Conservation (phyloP, 2,888 invertebrate species). For the Gortyna flavago region DNA sequence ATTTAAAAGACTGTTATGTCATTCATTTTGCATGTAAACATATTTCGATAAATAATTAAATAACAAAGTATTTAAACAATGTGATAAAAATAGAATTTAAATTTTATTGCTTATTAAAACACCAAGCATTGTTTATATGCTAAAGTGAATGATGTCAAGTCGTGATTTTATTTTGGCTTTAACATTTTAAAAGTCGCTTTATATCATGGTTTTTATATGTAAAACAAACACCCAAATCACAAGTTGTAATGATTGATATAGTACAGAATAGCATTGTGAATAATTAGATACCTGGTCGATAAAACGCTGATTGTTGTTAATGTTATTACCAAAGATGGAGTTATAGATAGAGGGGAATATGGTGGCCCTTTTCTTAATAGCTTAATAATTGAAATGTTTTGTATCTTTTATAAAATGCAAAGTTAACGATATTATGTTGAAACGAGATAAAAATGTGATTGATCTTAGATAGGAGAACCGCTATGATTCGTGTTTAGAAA, state of each 20-base stretch:
- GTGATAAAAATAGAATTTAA: slow-evolving; percentile 63
- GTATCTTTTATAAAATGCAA: slow-evolving; percentile 88
- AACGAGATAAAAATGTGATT: slow-evolving; percentile 85
- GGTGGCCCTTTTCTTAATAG: slow-evolving; percentile 84
- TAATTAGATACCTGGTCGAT: slow-evolving; percentile 78
- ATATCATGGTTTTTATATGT: slow-evolving; percentile 61
- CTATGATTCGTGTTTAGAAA: slow-evolving; percentile 65
- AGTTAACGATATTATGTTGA: slow-evolving; percentile 84
- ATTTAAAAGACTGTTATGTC: slow-evolving; percentile 58
- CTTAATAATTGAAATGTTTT: slow-evolving; percentile 87
- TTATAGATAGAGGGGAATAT: slow-evolving; percentile 79
- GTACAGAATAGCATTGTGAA: slow-evolving; percentile 76
- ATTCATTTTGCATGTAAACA: slow-evolving; percentile 65
- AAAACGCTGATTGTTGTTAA: slow-evolving; percentile 84
- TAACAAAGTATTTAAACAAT: slow-evolving; percentile 59
- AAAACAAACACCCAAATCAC: slow-evolving; percentile 62
- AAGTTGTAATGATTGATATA: slow-evolving; percentile 71
- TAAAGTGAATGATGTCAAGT: slow-evolving; percentile 60
- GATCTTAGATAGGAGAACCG: slow-evolving; percentile 78
- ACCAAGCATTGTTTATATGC: slow-evolving; percentile 59
- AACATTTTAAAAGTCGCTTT: slow-evolving; percentile 59
- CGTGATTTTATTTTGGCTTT: slow-evolving; percentile 62
- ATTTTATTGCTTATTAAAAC: slow-evolving; percentile 54
- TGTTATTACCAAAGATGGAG: slow-evolving; percentile 89
- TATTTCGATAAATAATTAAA: slow-evolving; percentile 53